Evolutionary conservation across 2,113 vertebrate genomes (phyloP).

Genomic region (Oxyura jamaicensis): DNA sequence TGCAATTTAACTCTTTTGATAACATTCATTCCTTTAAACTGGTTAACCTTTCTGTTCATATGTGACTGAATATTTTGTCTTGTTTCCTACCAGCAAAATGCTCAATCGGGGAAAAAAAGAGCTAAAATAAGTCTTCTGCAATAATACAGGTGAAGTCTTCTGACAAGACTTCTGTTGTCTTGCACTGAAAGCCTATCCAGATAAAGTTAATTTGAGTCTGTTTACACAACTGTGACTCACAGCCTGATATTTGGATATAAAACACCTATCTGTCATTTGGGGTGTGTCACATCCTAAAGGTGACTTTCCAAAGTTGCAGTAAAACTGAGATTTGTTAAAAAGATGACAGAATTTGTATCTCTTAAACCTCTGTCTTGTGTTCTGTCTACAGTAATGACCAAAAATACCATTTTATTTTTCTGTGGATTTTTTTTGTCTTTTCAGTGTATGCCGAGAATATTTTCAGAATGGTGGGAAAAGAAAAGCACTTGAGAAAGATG

Average conservation of each 20-base stretch:
- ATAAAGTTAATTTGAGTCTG: neutral
- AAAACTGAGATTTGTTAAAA: neutral
- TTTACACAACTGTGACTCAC: neutral
- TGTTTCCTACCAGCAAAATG: neutral
- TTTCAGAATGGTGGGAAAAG: constrained; percentile 95
- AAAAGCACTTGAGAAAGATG: constrained; percentile 94
- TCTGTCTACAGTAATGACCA: neutral
- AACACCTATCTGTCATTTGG: neutral
- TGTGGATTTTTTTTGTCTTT: constrained; percentile 27
- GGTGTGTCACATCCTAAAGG: neutral
- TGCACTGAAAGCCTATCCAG: neutral
- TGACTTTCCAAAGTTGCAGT: neutral
- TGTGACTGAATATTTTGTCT: neutral
- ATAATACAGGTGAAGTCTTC: neutral
- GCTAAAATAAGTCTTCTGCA: neutral
- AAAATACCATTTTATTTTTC: neutral
- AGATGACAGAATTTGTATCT: neutral
- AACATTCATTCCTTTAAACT: neutral
- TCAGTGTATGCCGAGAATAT: constrained; percentile 95
- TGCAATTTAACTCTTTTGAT: neutral
- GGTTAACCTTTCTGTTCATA: neutral
- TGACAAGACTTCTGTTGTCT: neutral
- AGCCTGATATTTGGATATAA: neutral
- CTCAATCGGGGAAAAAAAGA: neutral
- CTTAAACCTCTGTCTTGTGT: neutral